phyloP scores from a whole-genome alignment of 2,113 vertebrate genomes.

The Procavia capensis region DNA sequence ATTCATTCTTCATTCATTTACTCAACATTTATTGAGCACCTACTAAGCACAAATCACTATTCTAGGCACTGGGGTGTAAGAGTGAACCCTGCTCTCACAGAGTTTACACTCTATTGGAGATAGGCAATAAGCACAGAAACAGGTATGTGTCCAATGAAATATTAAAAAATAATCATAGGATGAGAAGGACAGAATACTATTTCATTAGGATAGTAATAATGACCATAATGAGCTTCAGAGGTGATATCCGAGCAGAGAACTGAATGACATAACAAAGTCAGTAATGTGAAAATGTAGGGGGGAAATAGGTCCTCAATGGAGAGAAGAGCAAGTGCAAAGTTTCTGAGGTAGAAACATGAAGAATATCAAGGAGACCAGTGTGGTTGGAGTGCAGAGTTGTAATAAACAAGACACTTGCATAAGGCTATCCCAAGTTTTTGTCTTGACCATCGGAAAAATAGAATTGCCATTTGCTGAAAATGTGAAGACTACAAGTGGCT shows the following conservation, averaged over 20 bases:
- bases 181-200: not conserved
- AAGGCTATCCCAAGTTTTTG: not conserved
- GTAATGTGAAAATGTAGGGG: not conserved
- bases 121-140: not conserved
- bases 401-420: not conserved
- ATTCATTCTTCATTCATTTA: not conserved
- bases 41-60: not conserved
- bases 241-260: not conserved
- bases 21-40: not conserved
- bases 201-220: not conserved
- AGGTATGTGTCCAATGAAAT: not conserved
- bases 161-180: not conserved
- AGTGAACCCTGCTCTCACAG: not conserved
- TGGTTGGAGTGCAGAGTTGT: not conserved
- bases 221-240: not conserved
- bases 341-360: slow-evolving; percentile 11
- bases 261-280: not conserved
- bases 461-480: not conserved
- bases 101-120: slow-evolving; percentile 20
- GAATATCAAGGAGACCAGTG: not conserved
- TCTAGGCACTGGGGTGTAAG: not conserved
- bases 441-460: not conserved
- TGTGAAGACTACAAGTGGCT: not conserved
- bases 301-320: not conserved
- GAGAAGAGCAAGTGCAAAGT: not conserved